Evolutionary conservation across 2,797 vertebrate species (phyloP), one percentile per base, ranked within the genome.

Genomic region (Podarcis lilfordi): DNA sequence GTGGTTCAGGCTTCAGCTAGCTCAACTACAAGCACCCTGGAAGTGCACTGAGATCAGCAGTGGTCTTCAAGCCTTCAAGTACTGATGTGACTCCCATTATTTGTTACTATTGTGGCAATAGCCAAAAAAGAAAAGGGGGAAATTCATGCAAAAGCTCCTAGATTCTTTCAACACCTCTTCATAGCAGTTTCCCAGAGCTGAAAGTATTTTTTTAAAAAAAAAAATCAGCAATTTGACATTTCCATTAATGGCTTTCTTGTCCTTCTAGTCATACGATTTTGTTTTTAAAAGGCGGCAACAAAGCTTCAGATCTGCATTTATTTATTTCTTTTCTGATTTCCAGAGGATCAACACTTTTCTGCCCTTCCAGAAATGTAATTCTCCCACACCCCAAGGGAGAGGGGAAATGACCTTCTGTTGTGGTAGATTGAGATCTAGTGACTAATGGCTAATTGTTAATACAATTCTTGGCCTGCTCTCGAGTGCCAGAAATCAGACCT

Each of bases 381-480:
- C 85, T 89, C 86, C 82, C 90, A 86, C 83, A 27, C 29, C 89
- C 78, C 78, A 90, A 94, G 82, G 72, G 95, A 94, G 94, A 55
- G 43, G 89, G 95, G 85, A 93, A 95, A 92, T 96, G 80, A 94
- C 92, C 91, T 95, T 94, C 74, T 95, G 50, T 93, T 94, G 84
- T 82, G 75, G 92, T 90, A 95, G 95, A 95, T 88, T 95, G 93
- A 96, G 92, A 95, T 94, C 91, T 94, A 95, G 93, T 90, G 92
- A 94, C 94, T 96, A 96, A 96, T 96, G 90, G 93, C 94, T 97
- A 97, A 96, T 96, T 94, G 92, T 95, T 97, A 94, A 94, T 96
- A 92, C 92, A 96, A 94, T 96, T 96, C 89, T 94, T 96, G 94
- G 96, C 93, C 93, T 93, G 94, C 91, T 96, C 93, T 94, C 86